phyloP scores from a whole-genome alignment of 2,113 vertebrate species.

The Atherinomorus stipes region DNA sequence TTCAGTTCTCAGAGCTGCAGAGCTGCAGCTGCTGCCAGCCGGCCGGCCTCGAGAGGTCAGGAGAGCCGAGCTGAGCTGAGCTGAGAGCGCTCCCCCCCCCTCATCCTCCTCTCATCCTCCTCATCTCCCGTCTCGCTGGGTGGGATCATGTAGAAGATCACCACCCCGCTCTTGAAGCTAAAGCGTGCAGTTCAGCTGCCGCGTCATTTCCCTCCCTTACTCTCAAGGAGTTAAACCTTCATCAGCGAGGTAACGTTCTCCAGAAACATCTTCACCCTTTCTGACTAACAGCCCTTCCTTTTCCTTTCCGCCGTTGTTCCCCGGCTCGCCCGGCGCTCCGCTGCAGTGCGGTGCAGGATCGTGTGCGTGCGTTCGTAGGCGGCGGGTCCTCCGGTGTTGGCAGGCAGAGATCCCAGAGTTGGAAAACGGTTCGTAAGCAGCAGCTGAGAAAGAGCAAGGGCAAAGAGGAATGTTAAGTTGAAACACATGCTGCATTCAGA shows the following conservation, averaged over 20 bases:
- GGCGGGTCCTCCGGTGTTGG: conserved; percentile 58
- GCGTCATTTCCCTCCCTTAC: conserved; percentile 20
- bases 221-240: conserved; percentile 65
- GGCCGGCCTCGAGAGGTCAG: conserved; percentile 32
- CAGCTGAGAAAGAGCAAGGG: conserved; percentile 55
- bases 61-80: conserved; percentile 20
- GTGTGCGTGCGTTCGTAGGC: conserved; percentile 44
- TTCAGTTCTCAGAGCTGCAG: conserved; percentile 27
- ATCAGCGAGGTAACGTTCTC: conserved; percentile 65
- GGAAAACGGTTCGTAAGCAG: conserved; percentile 59
- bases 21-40: conserved; percentile 42
- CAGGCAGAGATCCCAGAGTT: conserved; percentile 52
- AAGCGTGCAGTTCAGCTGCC: conserved; percentile 26
- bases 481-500: conserved; percentile 81
- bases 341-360: conserved; percentile 32
- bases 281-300: conserved; percentile 16
- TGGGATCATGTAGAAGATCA: conserved; percentile 59
- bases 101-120: conserved; percentile 34
- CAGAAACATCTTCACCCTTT: neutral
- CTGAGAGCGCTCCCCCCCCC: neutral
- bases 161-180: conserved; percentile 27
- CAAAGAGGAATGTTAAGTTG: conserved; percentile 81
- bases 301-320: neutral
- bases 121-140: conserved; percentile 38
- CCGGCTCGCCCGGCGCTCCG: conserved; percentile 16